Evolutionary conservation across 2,888 invertebrate species (phyloP).

Genomic region (Andrena camellia): DNA sequence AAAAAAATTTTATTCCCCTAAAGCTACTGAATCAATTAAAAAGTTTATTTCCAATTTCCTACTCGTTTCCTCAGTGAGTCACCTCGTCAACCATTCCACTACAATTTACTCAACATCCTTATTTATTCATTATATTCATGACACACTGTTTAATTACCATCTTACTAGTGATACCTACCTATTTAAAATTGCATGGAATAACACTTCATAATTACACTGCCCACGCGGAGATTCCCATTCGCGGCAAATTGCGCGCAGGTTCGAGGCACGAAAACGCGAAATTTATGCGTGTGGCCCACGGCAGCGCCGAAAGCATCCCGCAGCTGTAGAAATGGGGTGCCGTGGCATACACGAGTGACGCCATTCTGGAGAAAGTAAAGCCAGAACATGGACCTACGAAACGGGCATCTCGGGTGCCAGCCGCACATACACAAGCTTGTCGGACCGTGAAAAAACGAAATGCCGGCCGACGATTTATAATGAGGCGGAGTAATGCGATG

Average conservation of each 20-base stretch:
- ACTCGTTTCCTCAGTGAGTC: too few relatives aligned
- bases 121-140: too few relatives aligned
- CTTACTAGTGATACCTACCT: too few relatives aligned
- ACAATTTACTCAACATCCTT: too few relatives aligned
- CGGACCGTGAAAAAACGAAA: slow-evolving; percentile 56
- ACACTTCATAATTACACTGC: too few relatives aligned
- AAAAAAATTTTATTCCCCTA: neutral
- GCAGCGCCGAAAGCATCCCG: slow-evolving; percentile 38
- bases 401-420: slow-evolving; percentile 47
- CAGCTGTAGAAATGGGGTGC: slow-evolving; percentile 55
- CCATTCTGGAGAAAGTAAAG: slow-evolving; percentile 70
- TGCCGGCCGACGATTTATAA: slow-evolving; percentile 46
- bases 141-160: too few relatives aligned
- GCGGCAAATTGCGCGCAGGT: neutral
- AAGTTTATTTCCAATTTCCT: too few relatives aligned
- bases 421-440: slow-evolving; percentile 12
- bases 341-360: slow-evolving; percentile 55
- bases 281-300: slow-evolving; percentile 27
- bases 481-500: slow-evolving; percentile 5
- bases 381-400: slow-evolving; percentile 49
- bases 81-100: too few relatives aligned
- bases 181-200: too few relatives aligned
- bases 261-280: slow-evolving; percentile 5
- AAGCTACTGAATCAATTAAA: too few relatives aligned
- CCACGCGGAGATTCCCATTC: too few relatives aligned